A percentile compares a stretch with the other conserved stretches of the same genome.
Conservation (phyloP, 2,113 vertebrate species). For the Elaphurus davidianus region DNA sequence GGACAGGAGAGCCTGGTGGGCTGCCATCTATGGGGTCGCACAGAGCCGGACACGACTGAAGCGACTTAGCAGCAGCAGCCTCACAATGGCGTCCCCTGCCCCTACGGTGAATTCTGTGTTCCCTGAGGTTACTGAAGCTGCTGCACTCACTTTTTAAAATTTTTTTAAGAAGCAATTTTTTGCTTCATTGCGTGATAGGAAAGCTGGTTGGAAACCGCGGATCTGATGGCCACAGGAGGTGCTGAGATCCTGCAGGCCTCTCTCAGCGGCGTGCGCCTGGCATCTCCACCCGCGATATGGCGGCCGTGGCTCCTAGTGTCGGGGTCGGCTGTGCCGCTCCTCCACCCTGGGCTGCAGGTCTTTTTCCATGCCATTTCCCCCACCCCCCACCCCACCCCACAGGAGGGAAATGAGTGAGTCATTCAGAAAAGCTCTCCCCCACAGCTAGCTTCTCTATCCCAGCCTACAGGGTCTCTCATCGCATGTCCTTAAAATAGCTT, state of each 20-base stretch:
- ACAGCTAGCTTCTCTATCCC: constrained; percentile 56
- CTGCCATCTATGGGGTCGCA: too few species aligned
- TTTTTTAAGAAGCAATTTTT: background rate
- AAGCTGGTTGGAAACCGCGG: background rate
- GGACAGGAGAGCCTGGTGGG: too few species aligned
- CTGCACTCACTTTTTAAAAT: background rate
- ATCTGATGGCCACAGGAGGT: background rate
- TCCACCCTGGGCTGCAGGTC: background rate
- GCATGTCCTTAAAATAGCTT: constrained; percentile 78
- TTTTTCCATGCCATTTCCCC: background rate
- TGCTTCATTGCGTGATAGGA: background rate
- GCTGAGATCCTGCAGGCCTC: too few species aligned
- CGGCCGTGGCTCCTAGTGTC: background rate
- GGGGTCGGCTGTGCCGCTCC: fast-evolving
- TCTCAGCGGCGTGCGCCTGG: background rate
- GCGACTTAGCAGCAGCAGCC: background rate
- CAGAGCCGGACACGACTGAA: too few species aligned
- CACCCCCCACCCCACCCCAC: background rate
- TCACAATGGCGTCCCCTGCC: background rate
- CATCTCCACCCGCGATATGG: fast-evolving
- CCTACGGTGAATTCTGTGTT: fast-evolving
- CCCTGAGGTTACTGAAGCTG: background rate
- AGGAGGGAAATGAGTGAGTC: constrained; percentile 44
- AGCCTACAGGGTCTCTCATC: constrained; percentile 8
- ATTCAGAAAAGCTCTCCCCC: constrained; percentile 66